These are phyloP conservation scores for Cancer borealis DNA, from an alignment of 2,888 invertebrate species.

Conservation along the genomic window DNA sequence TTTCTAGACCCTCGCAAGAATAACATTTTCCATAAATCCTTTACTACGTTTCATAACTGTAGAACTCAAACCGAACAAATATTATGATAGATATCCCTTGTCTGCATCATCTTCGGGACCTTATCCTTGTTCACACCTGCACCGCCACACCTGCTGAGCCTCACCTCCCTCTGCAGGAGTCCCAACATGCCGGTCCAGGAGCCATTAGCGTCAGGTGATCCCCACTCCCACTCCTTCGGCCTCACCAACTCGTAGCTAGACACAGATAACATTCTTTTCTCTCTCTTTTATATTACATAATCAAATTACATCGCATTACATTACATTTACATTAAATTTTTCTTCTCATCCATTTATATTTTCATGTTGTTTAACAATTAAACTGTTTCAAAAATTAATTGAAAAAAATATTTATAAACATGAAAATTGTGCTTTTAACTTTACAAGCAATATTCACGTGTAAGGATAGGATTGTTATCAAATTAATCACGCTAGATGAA, in stretches of 20 bases:
- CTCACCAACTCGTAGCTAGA: constrained; percentile 53
- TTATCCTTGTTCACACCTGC: neutral
- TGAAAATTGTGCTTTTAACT: too few species aligned
- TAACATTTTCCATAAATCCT: neutral
- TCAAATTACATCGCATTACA: neutral
- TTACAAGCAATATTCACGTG: too few species aligned
- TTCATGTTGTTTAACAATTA: too few species aligned
- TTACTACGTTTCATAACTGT: neutral
- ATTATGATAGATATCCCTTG: neutral
- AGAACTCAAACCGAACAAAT: too few species aligned
- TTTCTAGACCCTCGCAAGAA: neutral
- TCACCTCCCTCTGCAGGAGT: constrained; percentile 55
- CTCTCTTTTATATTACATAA: neutral
- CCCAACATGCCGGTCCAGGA: constrained; percentile 60
- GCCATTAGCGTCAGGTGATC: constrained; percentile 49
- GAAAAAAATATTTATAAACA: too few species aligned
- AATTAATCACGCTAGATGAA: neutral
- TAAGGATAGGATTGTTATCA: neutral
- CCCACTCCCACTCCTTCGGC: constrained; percentile 55
- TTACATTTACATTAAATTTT: too few species aligned
- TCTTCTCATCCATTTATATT: too few species aligned
- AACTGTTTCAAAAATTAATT: too few species aligned
- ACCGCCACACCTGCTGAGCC: neutral
- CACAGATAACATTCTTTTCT: neutral
- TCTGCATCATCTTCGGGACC: neutral